Conservation (phyloP, 2,113 vertebrate genomes). For the Ailurus styani region DNA sequence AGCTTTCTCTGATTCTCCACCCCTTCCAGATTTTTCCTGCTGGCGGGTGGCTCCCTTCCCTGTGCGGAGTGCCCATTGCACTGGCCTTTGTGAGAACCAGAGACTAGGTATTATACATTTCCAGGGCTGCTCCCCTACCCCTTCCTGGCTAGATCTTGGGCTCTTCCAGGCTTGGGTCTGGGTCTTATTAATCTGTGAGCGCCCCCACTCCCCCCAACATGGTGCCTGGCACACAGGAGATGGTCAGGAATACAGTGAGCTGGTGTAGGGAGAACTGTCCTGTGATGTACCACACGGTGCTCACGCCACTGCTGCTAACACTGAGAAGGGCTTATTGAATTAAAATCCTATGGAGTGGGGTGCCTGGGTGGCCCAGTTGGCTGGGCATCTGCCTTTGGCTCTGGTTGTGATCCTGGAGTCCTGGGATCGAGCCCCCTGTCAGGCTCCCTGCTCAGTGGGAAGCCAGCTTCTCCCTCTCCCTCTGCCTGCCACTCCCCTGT, state of each 20-base stretch:
- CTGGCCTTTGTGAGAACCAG: neutral
- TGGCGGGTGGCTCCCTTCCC: too few relatives aligned
- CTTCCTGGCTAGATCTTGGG: neutral
- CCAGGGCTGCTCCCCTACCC: accelerated
- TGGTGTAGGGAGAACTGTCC: neutral
- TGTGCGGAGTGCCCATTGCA: neutral
- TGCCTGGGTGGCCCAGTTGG: neutral
- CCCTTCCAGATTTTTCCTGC: neutral
- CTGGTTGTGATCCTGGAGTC: neutral
- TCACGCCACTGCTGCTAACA: neutral
- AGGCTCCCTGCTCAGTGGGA: neutral
- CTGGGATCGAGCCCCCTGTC: neutral
- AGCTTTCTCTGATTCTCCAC: neutral
- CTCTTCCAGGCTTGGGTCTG: neutral
- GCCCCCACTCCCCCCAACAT: accelerated
- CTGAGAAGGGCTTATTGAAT: neutral
- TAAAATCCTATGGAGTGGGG: neutral
- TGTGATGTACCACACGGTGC: neutral
- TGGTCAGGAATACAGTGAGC: neutral
- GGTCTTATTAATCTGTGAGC: neutral
- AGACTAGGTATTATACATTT: accelerated
- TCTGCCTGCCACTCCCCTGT: neutral
- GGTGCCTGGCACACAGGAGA: neutral
- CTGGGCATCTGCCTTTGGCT: neutral
- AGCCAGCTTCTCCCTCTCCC: neutral